phyloP scores from a whole-genome alignment of 2,888 invertebrate species.

The Athripsodes cinereus region DNA sequence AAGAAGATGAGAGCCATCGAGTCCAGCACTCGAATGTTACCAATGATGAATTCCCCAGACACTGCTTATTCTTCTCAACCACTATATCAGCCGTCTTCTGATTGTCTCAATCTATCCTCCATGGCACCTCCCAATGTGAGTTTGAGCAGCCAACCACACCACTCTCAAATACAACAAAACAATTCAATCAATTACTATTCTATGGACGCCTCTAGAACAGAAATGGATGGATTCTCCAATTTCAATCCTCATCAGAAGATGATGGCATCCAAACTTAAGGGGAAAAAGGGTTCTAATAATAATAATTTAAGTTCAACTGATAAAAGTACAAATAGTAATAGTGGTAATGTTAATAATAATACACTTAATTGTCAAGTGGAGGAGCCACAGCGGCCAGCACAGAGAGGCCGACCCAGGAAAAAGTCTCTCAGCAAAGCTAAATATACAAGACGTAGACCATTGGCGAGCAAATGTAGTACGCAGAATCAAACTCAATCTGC shows the following conservation, averaged over 20 bases:
- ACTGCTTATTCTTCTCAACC: not conserved
- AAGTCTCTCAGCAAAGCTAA: constrained; percentile 25
- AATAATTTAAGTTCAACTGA: not conserved
- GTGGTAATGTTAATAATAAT: not conserved
- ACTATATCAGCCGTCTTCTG: not conserved
- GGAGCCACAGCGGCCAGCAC: constrained; percentile 27
- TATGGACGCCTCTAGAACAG: too few relatives aligned
- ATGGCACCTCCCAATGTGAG: not conserved
- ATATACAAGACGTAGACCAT: constrained; percentile 25
- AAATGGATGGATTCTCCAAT: not conserved
- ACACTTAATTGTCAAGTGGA: not conserved
- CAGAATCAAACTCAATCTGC: not conserved
- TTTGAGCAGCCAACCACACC: not conserved
- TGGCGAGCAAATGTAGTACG: not conserved
- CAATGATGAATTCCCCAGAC: constrained; percentile 16
- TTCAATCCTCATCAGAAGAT: not conserved
- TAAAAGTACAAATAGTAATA: not conserved
- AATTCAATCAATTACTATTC: too few relatives aligned
- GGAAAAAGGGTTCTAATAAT: not conserved
- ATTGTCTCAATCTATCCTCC: constrained; percentile 1
- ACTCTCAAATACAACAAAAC: not conserved
- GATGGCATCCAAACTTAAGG: not conserved
- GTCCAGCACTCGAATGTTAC: constrained; percentile 33
- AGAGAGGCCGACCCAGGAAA: constrained; percentile 24
- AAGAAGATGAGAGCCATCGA: constrained; percentile 51